Base-by-base conservation (phyloP, 2,113 vertebrate genomes). In the Sinocyclocheilus anophthalmus region DNA sequence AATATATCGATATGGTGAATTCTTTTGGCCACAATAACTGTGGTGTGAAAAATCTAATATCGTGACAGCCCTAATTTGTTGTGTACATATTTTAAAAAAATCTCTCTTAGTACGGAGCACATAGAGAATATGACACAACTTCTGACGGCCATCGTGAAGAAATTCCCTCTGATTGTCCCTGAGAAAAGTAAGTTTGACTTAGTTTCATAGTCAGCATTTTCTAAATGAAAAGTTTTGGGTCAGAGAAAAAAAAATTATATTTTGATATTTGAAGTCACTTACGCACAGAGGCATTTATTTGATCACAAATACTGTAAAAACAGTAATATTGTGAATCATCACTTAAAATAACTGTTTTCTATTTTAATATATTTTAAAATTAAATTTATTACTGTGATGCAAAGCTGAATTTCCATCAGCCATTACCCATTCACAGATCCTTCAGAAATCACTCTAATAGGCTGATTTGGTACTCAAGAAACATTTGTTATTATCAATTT, bases 91-190 rank as follows among this genome's bases (percentile, higher is more conserved):
- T 61, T 63, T 0, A 2, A 0, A 30, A 6, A n/a, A 4, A 42
- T 83, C 24, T 45, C 10, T 69, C 76, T 81, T 94, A 99, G 98
- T 92, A 95, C 96, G 84, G 97, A 99, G 81, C 96, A 99, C 92
- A 95, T 99, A 90, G 97, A 99, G 88, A 98, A 96, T 42, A 86
- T 96, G 94, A 96, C 97, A 91, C 97, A 99, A 90, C 96, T 99
- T 91, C 91, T 99, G 92, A 99, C 97, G 37, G 97, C 97, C 1
- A 93, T 97, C 55, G 96, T 99, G 88, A 99, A 99, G 95, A 99
- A 97, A 90, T 96, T 97, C 89, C 98, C 97, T 18, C 94, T 99
- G 87, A 97, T 99, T 90, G 95, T 95, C 11, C 89, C 96, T 86
- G 94, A 97, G 86, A 99, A 97, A 94, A 96, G 98, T 99, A 94